Conservation (phyloP, 2,797 vertebrate genomes). For the Neosilurus hyrtlii region DNA sequence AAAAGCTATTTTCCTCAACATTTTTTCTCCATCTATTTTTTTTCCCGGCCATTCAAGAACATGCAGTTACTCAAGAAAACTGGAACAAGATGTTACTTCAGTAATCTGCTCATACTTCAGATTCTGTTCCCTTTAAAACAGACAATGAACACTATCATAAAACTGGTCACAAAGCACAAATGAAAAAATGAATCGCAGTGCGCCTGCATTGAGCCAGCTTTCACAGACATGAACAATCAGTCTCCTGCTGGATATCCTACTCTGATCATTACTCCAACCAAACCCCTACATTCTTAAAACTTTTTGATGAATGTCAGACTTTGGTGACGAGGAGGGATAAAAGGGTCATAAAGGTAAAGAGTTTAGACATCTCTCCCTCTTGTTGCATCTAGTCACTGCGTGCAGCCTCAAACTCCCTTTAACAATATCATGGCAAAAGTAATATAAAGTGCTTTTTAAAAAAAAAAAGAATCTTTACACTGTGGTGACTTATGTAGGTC, state of each 20-base stretch:
- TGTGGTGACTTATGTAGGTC: neutral
- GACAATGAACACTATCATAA: slow-evolving; percentile 20
- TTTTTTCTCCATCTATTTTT: neutral
- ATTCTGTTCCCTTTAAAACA: slow-evolving; percentile 33
- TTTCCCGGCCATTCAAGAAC: slow-evolving; percentile 1
- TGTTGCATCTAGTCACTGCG: neutral
- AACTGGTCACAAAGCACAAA: slow-evolving; percentile 43
- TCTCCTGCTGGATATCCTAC: slow-evolving; percentile 37
- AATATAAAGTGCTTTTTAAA: slow-evolving; percentile 49
- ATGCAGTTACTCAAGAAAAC: neutral
- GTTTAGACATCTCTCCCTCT: slow-evolving; percentile 14
- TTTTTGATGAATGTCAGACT: slow-evolving; percentile 4
- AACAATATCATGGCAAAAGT: slow-evolving; percentile 34
- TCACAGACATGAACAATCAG: slow-evolving; percentile 40
- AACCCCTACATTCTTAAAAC: slow-evolving; percentile 3
- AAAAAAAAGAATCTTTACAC: slow-evolving; percentile 12
- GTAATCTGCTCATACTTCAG: neutral
- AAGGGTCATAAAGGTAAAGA: neutral
- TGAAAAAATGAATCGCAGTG: slow-evolving; percentile 7
- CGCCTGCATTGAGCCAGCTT: slow-evolving; percentile 39
- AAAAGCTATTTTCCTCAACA: neutral
- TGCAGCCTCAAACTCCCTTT: neutral
- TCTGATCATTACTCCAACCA: slow-evolving; percentile 10
- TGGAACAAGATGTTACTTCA: slow-evolving; percentile 3
- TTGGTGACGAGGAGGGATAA: slow-evolving; percentile 32